These are phyloP conservation scores for Idaea biselata DNA, from an alignment of 2,888 invertebrate genomes.

Conservation along the genomic window DNA sequence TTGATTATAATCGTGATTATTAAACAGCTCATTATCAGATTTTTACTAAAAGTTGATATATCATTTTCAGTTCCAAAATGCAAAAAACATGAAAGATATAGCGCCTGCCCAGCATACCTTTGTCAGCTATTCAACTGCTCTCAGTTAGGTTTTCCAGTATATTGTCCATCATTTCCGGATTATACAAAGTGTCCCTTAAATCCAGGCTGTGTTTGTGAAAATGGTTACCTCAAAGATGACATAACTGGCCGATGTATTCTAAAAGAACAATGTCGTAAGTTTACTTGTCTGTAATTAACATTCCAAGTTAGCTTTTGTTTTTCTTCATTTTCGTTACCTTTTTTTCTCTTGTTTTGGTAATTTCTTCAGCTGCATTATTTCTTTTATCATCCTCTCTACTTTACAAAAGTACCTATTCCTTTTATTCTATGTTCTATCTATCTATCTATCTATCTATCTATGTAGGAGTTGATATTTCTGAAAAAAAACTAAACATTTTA, in stretches of 20 bases:
- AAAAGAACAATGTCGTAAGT: slow-evolving; percentile 34
- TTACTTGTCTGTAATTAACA: background rate
- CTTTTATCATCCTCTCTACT: background rate
- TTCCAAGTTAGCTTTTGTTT: background rate
- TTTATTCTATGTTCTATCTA: background rate
- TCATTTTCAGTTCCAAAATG: slow-evolving; percentile 20
- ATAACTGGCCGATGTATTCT: slow-evolving; percentile 34
- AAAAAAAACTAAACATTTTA: background rate
- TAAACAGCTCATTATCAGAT: background rate
- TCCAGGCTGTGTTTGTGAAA: slow-evolving; percentile 31
- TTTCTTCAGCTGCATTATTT: background rate
- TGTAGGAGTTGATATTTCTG: background rate
- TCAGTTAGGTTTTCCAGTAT: slow-evolving; percentile 15
- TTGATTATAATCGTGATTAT: background rate
- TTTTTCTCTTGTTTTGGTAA: no score
- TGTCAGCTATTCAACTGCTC: slow-evolving; percentile 20
- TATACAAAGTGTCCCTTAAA: slow-evolving; percentile 9
- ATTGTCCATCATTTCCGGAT: slow-evolving; percentile 5
- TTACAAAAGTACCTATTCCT: background rate
- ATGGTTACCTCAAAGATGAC: slow-evolving; percentile 32
- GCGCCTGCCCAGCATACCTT: slow-evolving; percentile 10
- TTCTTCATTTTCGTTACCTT: no score
- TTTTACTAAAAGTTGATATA: background rate
- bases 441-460: no score
- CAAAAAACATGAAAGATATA: slow-evolving; percentile 16